Percentiles rank a stretch among this genome's conserved stretches.
phyloP scores from a whole-genome alignment of 2,797 vertebrate species.

The Sphenopsis melanotis region DNA sequence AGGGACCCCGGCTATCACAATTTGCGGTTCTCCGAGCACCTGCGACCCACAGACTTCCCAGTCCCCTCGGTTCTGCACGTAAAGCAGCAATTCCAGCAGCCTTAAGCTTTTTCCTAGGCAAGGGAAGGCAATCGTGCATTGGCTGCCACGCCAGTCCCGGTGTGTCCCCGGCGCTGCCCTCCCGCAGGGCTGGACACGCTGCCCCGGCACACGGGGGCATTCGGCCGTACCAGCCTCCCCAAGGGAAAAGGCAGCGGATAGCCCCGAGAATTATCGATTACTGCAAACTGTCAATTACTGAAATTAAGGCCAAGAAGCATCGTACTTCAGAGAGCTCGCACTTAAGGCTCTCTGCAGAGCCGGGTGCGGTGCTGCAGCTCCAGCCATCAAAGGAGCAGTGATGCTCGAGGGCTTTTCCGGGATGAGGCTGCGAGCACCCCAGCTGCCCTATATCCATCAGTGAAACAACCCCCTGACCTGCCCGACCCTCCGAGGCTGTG shows the following conservation, averaged over 20 bases:
- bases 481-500: too few species aligned
- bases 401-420: not conserved
- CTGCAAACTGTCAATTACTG: not conserved
- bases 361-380: not conserved
- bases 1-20: not conserved
- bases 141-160: fast-evolving
- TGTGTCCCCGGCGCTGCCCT: fast-evolving
- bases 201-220: fast-evolving
- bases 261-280: not conserved
- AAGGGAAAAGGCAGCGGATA: not conserved
- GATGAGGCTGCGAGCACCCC: not conserved
- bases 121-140: fast-evolving
- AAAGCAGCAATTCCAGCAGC: not conserved
- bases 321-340: not conserved
- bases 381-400: not conserved
- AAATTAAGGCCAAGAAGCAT: not conserved
- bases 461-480: not conserved
- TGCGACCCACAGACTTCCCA: not conserved
- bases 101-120: not conserved
- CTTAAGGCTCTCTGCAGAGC: not conserved
- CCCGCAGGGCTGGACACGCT: not conserved
- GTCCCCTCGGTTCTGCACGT: not conserved
- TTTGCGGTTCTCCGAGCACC: not conserved
- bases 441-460: fast-evolving
- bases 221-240: not conserved